phyloP scores from a whole-genome alignment of 2,797 vertebrate genomes.

The Tenualosa ilisha region DNA sequence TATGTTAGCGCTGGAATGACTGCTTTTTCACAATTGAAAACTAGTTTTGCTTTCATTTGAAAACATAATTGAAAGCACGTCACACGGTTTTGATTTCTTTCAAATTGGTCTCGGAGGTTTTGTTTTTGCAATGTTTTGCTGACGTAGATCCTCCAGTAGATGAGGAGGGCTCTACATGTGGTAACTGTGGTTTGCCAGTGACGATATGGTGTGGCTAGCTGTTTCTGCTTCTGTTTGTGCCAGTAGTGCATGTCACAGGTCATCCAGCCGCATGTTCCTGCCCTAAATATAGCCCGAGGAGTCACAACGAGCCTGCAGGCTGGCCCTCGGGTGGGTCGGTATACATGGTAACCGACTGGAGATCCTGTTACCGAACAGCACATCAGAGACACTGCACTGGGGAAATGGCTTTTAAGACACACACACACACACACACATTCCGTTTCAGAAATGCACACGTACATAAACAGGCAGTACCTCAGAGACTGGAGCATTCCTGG shows the following conservation, averaged over 20 bases:
- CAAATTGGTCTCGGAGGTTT: background rate
- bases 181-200: background rate
- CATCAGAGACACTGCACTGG: conserved; percentile 18
- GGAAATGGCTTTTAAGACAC: background rate
- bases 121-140: background rate
- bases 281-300: conserved; percentile 72
- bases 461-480: background rate
- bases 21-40: background rate
- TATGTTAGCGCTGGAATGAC: background rate
- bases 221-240: conserved; percentile 50
- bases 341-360: conserved; percentile 35
- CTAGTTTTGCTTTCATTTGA: background rate
- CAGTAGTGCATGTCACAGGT: conserved; percentile 55
- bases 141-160: background rate
- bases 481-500: conserved; percentile 3
- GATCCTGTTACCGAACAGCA: conserved; percentile 35
- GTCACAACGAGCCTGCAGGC: conserved; percentile 44
- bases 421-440: conserved; percentile 20
- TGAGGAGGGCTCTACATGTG: background rate
- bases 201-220: background rate
- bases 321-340: conserved; percentile 40
- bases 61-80: background rate
- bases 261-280: conserved; percentile 52
- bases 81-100: background rate
- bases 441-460: background rate